Base-by-base conservation (phyloP, 2,888 invertebrate species). In the Vesta saturnalis region DNA sequence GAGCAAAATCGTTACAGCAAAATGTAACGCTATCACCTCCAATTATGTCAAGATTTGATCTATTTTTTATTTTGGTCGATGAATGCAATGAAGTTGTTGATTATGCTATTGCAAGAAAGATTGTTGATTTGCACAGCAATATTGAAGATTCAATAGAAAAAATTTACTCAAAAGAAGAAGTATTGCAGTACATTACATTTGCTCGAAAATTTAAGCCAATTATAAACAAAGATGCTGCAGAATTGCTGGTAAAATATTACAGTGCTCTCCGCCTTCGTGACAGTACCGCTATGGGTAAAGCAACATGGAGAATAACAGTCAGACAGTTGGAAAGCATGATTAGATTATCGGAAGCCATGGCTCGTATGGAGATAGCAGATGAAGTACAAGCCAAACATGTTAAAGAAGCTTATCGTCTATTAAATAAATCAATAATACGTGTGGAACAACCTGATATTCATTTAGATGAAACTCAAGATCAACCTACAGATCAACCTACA, bases 371-470 rank as follows among this genome's bases (percentile, higher is more conserved):
- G 84, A 99, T 98, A 83, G 91, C 92, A 74, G 95, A 96, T 60
- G 92, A 94, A 81, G 97, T 98, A 12, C 89, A 90, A 2, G 87
- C 90, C 0, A 91, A 90, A 43, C 99, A 99, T 81, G 99, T 99
- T 0, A 91, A 92, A 78, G 98, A 98, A 85, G 96, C 96, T 0
- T 94, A 90, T 82, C 67, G 80, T 15, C 87, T 99, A 69, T 86
- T 99, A 23, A 98, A 97, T 84, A 97, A 97, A 80, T 97, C 97
- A 0, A 97, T 99, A 72, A 96, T 99, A 74, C 90, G 98, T 43
- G 97, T 99, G 15, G 99, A 99, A 79, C 97, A 98, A 79, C 98
- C 99, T 0, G 99, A 99, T 81, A 95, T 99, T 60, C 93, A 96
- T 81, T 85, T 99, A 71, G 95, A 95, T 60, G 94, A 94, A 39